Evolutionary conservation across 2,113 vertebrate genomes (phyloP).

Genomic region (Macrotus californicus): DNA sequence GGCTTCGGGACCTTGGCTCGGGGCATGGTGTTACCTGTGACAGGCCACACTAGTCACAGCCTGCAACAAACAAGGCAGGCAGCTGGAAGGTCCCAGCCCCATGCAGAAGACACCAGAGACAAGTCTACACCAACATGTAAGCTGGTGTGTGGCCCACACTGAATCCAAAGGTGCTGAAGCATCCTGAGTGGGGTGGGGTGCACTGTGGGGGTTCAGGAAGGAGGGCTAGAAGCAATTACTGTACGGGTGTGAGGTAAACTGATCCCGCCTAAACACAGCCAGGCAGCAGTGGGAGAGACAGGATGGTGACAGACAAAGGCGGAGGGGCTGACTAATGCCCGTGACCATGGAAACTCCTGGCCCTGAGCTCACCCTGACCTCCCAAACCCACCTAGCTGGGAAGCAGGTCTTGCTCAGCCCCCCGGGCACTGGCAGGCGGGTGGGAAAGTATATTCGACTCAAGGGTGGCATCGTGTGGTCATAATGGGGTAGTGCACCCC

Average conservation of each 20-base stretch:
- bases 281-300: neutral
- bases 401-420: neutral
- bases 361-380: neutral
- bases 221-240: neutral
- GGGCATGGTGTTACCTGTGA: fast-evolving
- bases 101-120: neutral
- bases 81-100: neutral
- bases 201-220: neutral
- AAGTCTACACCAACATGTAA: neutral
- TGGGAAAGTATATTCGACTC: neutral
- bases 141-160: neutral
- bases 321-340: neutral
- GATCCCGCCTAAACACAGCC: neutral
- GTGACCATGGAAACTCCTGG: neutral
- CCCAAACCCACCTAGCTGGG: neutral
- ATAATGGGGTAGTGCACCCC: neutral
- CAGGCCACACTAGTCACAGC: neutral
- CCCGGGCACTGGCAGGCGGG: fast-evolving
- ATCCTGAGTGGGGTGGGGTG: neutral
- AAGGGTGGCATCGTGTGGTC: slow-evolving; percentile 61
- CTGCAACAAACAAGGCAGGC: neutral
- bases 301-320: neutral
- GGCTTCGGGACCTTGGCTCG: fast-evolving
- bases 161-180: neutral
- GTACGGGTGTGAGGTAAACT: neutral